A percentile compares a stretch with the other conserved stretches of the same genome.
Evolutionary conservation across 2,888 invertebrate species (phyloP).

Genomic region (Yponomeuta evonymella): DNA sequence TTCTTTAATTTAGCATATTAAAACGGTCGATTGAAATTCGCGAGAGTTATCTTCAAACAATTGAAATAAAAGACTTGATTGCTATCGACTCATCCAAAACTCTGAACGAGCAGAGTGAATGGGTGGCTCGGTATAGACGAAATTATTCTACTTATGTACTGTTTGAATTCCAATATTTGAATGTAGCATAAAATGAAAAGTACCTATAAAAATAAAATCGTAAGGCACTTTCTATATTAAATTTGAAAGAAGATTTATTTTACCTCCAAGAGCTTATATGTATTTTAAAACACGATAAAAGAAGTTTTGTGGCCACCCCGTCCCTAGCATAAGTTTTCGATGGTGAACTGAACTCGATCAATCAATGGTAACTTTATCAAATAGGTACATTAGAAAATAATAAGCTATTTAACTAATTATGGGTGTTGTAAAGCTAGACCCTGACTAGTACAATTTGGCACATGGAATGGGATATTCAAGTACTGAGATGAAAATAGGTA

Average conservation of each 20-base stretch:
- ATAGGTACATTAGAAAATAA: conserved; percentile 24
- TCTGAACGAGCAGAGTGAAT: not conserved
- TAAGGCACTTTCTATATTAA: conserved; percentile 74
- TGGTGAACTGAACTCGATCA: not conserved
- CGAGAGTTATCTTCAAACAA: not conserved
- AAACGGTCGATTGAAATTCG: not conserved
- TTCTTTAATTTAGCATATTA: not conserved
- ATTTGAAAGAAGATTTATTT: conserved; percentile 57
- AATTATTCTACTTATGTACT: not conserved
- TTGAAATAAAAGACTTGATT: not conserved
- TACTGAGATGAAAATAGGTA: conserved; percentile 27
- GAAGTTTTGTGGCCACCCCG: not conserved
- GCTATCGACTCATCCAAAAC: not conserved
- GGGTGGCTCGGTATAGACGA: not conserved
- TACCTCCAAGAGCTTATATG: conserved; percentile 45
- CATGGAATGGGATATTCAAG: conserved; percentile 56
- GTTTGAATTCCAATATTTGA: conserved; percentile 51
- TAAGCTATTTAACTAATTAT: conserved; percentile 31
- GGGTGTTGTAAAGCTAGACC: conserved; percentile 45
- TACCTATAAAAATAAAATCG: conserved; percentile 65
- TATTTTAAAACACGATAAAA: conserved; percentile 22
- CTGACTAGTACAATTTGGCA: conserved; percentile 67
- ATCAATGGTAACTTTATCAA: conserved; percentile 8
- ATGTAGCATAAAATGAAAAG: conserved; percentile 35
- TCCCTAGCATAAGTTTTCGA: not conserved